Evolutionary conservation across 2,113 vertebrate species (phyloP).

Genomic region (Telmatochromis sp.): DNA sequence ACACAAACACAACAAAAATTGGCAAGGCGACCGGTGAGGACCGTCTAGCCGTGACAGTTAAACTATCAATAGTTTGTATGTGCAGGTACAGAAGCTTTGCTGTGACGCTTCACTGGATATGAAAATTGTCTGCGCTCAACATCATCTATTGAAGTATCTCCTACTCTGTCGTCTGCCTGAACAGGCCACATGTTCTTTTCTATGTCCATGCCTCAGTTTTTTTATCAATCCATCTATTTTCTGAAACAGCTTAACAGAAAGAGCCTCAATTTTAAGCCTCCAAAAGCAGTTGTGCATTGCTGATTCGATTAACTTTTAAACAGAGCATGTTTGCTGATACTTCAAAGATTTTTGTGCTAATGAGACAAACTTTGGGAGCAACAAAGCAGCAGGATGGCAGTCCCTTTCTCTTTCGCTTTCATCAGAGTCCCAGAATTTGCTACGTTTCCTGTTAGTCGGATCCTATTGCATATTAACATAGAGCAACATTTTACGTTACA

Average conservation of each 20-base stretch:
- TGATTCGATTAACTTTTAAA: slow-evolving; percentile 14
- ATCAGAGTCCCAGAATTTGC: not conserved
- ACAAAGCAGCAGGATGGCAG: not conserved
- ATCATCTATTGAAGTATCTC: not conserved
- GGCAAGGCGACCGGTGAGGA: too few species aligned
- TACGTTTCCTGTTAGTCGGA: not conserved
- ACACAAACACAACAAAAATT: too few species aligned
- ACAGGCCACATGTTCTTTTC: not conserved
- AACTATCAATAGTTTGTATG: not conserved
- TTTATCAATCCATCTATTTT: not conserved
- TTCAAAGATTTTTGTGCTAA: not conserved
- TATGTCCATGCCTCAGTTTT: not conserved
- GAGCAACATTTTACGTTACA: not conserved
- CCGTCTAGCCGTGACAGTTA: not conserved
- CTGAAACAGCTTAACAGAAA: not conserved
- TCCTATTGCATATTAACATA: not conserved
- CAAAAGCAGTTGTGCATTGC: not conserved
- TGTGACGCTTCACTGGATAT: not conserved
- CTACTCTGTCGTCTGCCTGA: not conserved
- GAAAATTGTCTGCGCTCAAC: not conserved
- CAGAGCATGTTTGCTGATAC: not conserved
- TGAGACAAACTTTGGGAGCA: not conserved
- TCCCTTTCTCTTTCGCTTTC: not conserved
- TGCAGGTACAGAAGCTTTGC: not conserved
- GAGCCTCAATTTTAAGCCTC: not conserved